Conservation (phyloP, 2,113 vertebrate genomes). For the Aspiorhynchus laticeps region DNA sequence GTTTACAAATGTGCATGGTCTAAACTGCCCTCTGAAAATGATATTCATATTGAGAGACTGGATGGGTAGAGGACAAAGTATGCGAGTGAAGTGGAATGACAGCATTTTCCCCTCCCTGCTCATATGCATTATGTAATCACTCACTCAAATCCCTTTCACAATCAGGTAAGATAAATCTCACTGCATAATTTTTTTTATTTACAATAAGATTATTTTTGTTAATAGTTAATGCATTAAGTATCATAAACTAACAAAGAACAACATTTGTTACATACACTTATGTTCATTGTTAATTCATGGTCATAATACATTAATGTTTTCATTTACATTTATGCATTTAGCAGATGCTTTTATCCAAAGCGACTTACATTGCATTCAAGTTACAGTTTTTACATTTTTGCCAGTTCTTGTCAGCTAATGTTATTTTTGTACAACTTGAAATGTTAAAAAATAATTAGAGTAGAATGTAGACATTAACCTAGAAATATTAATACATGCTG, state of each 20-base stretch:
- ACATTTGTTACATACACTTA: neutral
- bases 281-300: neutral
- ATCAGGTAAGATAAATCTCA: neutral
- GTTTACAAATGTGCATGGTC: slow-evolving; percentile 19
- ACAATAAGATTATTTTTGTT: neutral
- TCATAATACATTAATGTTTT: neutral
- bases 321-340: no score
- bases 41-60: neutral
- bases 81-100: neutral
- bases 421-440: no score
- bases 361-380: no score
- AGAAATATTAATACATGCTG: no score
- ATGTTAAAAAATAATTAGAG: no score
- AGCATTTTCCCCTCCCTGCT: neutral
- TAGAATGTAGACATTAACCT: no score
- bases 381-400: no score
- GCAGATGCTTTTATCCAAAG: no score
- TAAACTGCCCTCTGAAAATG: neutral
- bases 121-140: neutral
- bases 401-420: no score
- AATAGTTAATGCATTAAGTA: neutral
- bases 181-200: neutral
- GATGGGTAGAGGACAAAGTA: neutral
- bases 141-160: neutral
- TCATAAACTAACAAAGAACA: neutral